A percentile compares a stretch with the other conserved stretches of the same genome.
Evolutionary conservation across 2,113 vertebrate genomes (phyloP).

Genomic region (Balaeniceps rex): DNA sequence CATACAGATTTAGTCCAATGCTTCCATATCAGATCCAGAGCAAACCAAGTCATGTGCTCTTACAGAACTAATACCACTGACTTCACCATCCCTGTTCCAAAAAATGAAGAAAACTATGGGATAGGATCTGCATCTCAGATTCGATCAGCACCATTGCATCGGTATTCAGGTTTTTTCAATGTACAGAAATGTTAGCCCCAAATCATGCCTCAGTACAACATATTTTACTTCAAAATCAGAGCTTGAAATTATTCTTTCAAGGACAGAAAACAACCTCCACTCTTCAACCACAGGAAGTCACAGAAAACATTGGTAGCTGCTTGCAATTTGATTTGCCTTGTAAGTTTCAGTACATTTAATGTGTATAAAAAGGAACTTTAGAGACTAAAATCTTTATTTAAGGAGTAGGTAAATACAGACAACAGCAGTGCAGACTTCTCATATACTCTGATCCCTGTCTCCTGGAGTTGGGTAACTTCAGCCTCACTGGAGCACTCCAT

Average conservation of each 20-base stretch:
- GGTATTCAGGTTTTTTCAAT: constrained; percentile 44
- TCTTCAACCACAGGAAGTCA: background rate
- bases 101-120: background rate
- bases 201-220: background rate
- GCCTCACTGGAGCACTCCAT: background rate
- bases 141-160: constrained; percentile 60
- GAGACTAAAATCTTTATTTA: background rate
- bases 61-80: background rate
- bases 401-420: background rate
- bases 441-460: background rate
- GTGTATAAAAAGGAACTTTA: background rate
- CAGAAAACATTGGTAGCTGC: background rate
- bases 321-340: background rate
- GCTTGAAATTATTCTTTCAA: constrained; percentile 24
- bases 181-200: constrained; percentile 42
- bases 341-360: background rate
- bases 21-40: background rate
- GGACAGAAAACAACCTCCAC: background rate
- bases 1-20: constrained; percentile 12
- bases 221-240: constrained; percentile 33
- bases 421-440: background rate
- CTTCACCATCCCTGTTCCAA: background rate
- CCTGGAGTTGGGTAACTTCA: background rate
- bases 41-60: background rate
- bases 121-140: constrained; percentile 39